phyloP scores from a whole-genome alignment of 1,140 invertebrate genomes.

The Cotesia vestalis region DNA sequence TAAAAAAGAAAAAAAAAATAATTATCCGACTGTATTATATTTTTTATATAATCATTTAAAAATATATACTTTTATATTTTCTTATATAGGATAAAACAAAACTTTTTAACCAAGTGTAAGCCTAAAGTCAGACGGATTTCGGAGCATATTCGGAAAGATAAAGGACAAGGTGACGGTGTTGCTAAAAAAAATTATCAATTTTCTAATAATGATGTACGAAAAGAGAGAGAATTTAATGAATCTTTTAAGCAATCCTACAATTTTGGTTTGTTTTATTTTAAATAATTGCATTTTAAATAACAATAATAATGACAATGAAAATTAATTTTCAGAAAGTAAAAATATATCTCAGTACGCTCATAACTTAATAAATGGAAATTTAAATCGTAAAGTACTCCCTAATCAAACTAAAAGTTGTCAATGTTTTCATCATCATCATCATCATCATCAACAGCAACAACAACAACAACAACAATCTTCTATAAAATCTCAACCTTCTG shows the following conservation, averaged over 20 bases:
- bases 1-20: slow-evolving; percentile 38
- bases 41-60: too few species aligned
- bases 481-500: slow-evolving; percentile 54
- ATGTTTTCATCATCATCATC: slow-evolving; percentile 52
- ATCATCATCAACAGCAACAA: slow-evolving; percentile 33
- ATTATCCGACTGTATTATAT: too few species aligned
- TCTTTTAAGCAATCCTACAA: slow-evolving; percentile 41
- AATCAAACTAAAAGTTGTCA: slow-evolving; percentile 56
- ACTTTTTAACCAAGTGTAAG: slow-evolving; percentile 55
- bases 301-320: background rate
- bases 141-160: slow-evolving; percentile 56
- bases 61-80: slow-evolving; percentile 24
- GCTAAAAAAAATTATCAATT: slow-evolving; percentile 52
- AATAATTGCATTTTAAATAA: background rate
- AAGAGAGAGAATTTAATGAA: slow-evolving; percentile 44
- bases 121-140: slow-evolving; percentile 57
- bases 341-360: slow-evolving; percentile 48
- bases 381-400: slow-evolving; percentile 44
- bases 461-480: slow-evolving; percentile 10
- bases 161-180: slow-evolving; percentile 48
- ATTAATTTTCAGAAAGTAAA: slow-evolving; percentile 18
- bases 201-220: slow-evolving; percentile 55
- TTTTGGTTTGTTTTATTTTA: slow-evolving; percentile 39
- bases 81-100: slow-evolving; percentile 46
- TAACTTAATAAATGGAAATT: slow-evolving; percentile 48